Evolutionary conservation across 2,797 vertebrate species (phyloP).

Genomic region (Manis crassicaudata): DNA sequence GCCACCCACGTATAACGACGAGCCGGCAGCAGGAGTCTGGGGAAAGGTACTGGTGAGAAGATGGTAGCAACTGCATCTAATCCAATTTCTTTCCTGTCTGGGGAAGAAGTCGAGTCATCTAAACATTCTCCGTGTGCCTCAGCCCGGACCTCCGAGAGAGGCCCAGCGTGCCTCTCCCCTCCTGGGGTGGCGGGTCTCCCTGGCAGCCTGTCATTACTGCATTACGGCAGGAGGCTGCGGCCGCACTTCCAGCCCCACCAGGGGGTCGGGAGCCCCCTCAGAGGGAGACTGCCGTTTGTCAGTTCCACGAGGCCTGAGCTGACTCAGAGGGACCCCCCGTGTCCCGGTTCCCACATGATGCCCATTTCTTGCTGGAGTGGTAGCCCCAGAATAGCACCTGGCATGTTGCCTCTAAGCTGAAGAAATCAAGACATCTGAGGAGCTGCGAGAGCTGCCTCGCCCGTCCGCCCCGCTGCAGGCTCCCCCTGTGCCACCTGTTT

Average conservation of each 20-base stretch:
- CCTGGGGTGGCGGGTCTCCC: neutral
- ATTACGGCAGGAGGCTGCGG: conserved; percentile 52
- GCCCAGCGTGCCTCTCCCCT: neutral
- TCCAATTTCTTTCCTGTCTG: conserved; percentile 11
- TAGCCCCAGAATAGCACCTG: conserved; percentile 57
- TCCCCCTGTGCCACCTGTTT: neutral
- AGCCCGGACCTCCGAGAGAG: neutral
- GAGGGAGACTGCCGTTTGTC: neutral
- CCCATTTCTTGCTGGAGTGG: neutral
- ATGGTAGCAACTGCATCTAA: neutral
- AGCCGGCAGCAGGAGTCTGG: conserved; percentile 2
- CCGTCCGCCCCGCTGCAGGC: accelerated
- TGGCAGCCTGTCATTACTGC: conserved; percentile 72
- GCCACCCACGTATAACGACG: neutral
- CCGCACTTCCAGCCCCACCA: neutral
- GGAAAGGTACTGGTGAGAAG: neutral
- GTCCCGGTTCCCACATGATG: neutral
- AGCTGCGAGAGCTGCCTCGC: neutral
- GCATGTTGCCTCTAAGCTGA: neutral
- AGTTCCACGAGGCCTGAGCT: neutral
- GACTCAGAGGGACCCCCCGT: neutral
- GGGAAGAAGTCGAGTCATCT: neutral
- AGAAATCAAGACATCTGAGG: neutral
- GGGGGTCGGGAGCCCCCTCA: neutral
- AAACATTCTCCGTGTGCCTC: neutral